Evolutionary conservation across 2,888 invertebrate genomes (phyloP).

Genomic region (Myopa testacea): DNA sequence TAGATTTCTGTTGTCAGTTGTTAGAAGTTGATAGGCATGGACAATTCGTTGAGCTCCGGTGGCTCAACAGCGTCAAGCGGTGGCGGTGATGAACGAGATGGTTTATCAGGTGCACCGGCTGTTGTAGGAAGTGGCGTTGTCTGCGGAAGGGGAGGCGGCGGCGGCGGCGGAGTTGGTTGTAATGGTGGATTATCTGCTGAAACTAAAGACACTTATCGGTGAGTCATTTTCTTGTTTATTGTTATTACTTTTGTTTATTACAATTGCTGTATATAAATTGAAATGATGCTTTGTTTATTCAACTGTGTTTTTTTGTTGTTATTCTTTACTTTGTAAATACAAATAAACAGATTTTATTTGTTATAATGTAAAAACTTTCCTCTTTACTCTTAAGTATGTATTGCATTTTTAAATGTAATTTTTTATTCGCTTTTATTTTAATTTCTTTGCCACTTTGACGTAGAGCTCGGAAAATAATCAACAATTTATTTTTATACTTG

Average conservation of each 20-base stretch:
- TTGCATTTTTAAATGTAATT: neutral
- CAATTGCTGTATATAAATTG: neutral
- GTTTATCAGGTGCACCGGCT: conserved; percentile 35
- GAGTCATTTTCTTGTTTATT: conserved; percentile 35
- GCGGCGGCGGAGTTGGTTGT: conserved; percentile 26
- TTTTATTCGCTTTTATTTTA: neutral
- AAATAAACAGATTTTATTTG: neutral
- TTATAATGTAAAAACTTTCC: too few species aligned
- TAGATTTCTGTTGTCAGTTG: conserved; percentile 12
- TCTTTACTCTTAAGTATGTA: too few species aligned
- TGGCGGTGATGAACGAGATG: conserved; percentile 54
- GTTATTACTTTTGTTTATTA: neutral
- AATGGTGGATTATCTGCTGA: conserved; percentile 52
- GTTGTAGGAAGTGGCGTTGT: conserved; percentile 23
- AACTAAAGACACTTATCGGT: conserved; percentile 63
- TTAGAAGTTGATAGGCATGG: conserved; percentile 32
- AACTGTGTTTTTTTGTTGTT: neutral
- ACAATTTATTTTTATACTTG: neutral
- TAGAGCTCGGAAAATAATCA: neutral
- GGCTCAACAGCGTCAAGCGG: conserved; percentile 63
- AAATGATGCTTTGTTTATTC: too few species aligned
- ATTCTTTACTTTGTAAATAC: neutral
- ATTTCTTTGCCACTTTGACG: neutral
- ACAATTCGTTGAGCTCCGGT: conserved; percentile 50
- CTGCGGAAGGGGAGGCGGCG: conserved; percentile 15